Evolutionary conservation across 2,113 vertebrate species (phyloP).

Genomic region (Cinclus mexicanus): DNA sequence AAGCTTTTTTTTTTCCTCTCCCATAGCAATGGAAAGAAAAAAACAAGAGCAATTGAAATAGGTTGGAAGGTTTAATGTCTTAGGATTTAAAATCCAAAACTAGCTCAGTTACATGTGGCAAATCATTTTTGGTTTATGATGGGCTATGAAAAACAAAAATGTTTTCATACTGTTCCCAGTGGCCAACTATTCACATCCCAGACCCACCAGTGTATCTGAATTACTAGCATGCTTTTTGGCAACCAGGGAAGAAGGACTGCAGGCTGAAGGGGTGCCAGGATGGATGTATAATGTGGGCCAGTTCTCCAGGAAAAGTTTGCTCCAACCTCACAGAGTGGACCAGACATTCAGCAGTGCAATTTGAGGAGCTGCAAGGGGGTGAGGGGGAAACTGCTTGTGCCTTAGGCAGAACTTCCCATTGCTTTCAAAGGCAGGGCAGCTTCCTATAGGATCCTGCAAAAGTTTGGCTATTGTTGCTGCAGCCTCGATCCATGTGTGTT

Average conservation of each 20-base stretch:
- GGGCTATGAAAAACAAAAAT: slow-evolving; percentile 27
- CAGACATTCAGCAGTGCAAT: neutral
- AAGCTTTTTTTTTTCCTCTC: neutral
- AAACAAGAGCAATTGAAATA: neutral
- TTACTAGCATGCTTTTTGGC: slow-evolving; percentile 9
- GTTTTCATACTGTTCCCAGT: slow-evolving; percentile 13
- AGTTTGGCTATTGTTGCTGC: neutral
- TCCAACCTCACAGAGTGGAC: neutral
- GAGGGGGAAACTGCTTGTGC: neutral
- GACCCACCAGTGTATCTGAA: slow-evolving; percentile 18
- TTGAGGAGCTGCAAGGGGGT: neutral
- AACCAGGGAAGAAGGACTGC: neutral
- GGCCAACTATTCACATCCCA: slow-evolving; percentile 37
- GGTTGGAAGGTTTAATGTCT: neutral
- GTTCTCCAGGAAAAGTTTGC: neutral
- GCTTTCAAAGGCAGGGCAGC: neutral
- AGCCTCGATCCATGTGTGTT: neutral
- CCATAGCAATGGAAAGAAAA: neutral
- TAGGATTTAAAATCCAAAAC: slow-evolving; percentile 7
- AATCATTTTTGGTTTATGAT: slow-evolving; percentile 35
- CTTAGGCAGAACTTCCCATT: neutral
- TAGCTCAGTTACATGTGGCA: neutral
- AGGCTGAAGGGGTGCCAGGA: neutral
- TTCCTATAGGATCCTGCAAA: neutral
- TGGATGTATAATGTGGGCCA: neutral